These are phyloP conservation scores for Bedellia somnulentella DNA, from an alignment of 2,888 invertebrate genomes.

Conservation along the genomic window DNA sequence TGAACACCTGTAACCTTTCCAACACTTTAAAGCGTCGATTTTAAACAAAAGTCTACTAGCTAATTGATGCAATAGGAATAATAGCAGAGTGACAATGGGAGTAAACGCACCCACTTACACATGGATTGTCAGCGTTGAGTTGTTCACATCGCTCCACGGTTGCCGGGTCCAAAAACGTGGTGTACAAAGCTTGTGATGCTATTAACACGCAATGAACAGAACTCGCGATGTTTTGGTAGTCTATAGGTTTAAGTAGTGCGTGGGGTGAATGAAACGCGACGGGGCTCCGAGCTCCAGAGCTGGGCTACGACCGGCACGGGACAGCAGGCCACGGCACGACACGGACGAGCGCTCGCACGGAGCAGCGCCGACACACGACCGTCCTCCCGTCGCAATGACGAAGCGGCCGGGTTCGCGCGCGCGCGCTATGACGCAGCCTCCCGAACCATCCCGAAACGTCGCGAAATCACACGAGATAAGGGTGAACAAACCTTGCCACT, in stretches of 20 bases:
- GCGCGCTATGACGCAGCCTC: constrained; percentile 51
- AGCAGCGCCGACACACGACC: constrained; percentile 55
- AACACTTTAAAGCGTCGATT: too few relatives aligned
- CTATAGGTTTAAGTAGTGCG: too few relatives aligned
- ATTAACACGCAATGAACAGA: too few relatives aligned
- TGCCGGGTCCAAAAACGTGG: constrained; percentile 75
- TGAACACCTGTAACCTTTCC: too few relatives aligned
- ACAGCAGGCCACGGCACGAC: constrained; percentile 7
- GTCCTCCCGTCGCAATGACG: constrained; percentile 58
- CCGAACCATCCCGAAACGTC: constrained; percentile 37
- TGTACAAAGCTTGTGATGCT: constrained; percentile 2
- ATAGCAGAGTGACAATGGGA: too few relatives aligned
- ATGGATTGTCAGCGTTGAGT: constrained; percentile 48
- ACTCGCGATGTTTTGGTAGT: too few relatives aligned
- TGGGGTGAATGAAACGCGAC: constrained; percentile 61
- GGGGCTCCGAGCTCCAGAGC: constrained; percentile 4
- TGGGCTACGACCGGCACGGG: constrained; percentile 1
- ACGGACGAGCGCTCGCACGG: constrained; percentile 40
- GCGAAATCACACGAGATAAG: constrained; percentile 38
- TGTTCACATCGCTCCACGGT: constrained; percentile 62
- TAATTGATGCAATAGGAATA: too few relatives aligned
- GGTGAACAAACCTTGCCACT: constrained; percentile 56
- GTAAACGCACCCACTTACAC: constrained; percentile 56
- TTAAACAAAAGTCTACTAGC: too few relatives aligned
- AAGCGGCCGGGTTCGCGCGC: constrained; percentile 59